Evolutionary conservation across 2,113 vertebrate genomes (phyloP).

Genomic region (Entosphenus tridentatus): DNA sequence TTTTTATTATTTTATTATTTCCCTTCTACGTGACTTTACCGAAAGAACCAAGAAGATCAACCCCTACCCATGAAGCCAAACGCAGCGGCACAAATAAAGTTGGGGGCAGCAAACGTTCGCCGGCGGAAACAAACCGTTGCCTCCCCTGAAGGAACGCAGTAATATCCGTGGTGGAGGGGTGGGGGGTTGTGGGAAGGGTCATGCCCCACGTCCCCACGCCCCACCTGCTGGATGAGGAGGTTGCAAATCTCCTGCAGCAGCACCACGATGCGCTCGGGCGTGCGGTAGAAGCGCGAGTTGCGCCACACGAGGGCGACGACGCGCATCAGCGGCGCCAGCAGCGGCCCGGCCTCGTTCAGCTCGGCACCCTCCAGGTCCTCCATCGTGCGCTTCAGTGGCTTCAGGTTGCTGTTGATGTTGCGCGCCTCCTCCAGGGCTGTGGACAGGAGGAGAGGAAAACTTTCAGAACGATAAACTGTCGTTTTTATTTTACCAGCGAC

Average conservation of each 20-base stretch:
- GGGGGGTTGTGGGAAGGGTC: too few relatives aligned
- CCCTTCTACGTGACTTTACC: too few relatives aligned
- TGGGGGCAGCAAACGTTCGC: too few relatives aligned
- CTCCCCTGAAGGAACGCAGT: too few relatives aligned
- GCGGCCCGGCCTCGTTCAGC: constrained; percentile 33
- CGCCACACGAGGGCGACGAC: constrained; percentile 53
- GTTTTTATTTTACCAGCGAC: not conserved
- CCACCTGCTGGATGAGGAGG: constrained; percentile 64
- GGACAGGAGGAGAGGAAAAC: constrained; percentile 7
- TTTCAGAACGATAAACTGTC: not conserved
- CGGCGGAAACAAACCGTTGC: too few relatives aligned
- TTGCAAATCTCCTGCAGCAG: constrained; percentile 61
- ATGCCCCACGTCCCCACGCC: not conserved
- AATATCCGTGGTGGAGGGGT: too few relatives aligned
- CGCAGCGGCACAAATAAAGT: too few relatives aligned
- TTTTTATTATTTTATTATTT: too few relatives aligned
- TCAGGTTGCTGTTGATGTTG: constrained; percentile 40
- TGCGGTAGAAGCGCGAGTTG: constrained; percentile 36
- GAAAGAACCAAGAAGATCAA: too few relatives aligned
- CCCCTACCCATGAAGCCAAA: too few relatives aligned
- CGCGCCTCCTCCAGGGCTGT: constrained; percentile 45
- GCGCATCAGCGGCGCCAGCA: constrained; percentile 42
- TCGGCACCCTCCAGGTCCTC: constrained; percentile 35
- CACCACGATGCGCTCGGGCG: constrained; percentile 31
- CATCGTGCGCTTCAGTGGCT: constrained; percentile 29